These are phyloP conservation scores for Ephestia elutella DNA, from an alignment of 1,140 invertebrate species.

Conservation along the genomic window DNA sequence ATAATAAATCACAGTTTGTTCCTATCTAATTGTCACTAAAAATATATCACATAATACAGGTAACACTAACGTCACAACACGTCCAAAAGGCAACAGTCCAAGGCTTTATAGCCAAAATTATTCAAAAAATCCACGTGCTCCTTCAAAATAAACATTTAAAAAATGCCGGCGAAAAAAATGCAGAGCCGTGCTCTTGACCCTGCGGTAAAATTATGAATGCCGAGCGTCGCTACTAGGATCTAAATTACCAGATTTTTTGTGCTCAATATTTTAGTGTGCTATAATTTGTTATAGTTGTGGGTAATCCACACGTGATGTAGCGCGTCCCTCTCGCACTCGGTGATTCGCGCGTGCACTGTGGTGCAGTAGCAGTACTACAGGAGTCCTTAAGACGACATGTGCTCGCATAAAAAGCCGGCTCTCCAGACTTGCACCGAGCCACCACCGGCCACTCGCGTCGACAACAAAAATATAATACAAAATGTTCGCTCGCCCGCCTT, in stretches of 20 bases:
- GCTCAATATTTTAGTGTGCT: constrained; percentile 70
- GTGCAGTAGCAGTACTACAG: constrained; percentile 37
- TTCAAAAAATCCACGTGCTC: constrained; percentile 66
- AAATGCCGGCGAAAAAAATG: constrained; percentile 58
- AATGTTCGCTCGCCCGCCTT: constrained; percentile 64
- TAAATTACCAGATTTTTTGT: constrained; percentile 68
- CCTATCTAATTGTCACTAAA: constrained; percentile 69
- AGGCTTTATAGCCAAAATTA: constrained; percentile 59
- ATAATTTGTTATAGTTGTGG: constrained; percentile 54
- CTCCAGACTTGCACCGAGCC: constrained; percentile 25
- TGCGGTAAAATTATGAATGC: constrained; percentile 71
- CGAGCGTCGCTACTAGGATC: constrained; percentile 67
- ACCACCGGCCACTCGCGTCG: constrained; percentile 37
- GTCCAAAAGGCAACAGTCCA: constrained; percentile 67
- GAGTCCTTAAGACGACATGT: constrained; percentile 49
- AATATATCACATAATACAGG: constrained; percentile 71
- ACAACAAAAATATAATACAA: constrained; percentile 65
- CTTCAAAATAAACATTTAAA: constrained; percentile 68
- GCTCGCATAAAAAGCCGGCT: constrained; percentile 53
- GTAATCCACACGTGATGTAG: constrained; percentile 60
- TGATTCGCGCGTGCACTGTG: constrained; percentile 59
- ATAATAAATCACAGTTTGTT: constrained; percentile 73
- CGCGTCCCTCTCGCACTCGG: constrained; percentile 55
- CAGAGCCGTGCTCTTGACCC: constrained; percentile 64
- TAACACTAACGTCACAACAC: constrained; percentile 73